Base-by-base conservation (phyloP, 2,113 vertebrate species). In the Tachysurus vachellii region DNA sequence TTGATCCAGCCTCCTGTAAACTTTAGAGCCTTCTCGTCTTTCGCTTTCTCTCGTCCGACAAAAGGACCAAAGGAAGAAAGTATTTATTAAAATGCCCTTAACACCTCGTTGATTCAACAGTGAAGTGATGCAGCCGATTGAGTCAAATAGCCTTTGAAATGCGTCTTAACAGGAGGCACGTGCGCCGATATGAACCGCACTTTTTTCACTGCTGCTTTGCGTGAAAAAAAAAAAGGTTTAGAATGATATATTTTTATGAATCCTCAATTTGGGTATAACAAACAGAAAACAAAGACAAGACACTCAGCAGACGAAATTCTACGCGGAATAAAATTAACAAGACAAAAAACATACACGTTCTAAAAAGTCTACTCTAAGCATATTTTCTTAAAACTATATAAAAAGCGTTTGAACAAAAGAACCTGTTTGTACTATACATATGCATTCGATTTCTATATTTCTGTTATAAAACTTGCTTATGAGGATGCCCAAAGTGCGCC, bases 11-110 rank as follows among this genome's bases (percentile, higher is more conserved):
- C 87, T 93, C 90, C 91, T 93, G 94, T 92, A 91, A 94, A 94
- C 93, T 94, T 94, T 93, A 86, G 91, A 94, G 92, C 93, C 91
- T 92, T 28, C 84, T 59, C 44, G 93, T 94, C 92, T 94, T 93
- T 93, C 93, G 93, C 89, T 84, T 92, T 89, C 85, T 88, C 80
- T 84, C 88, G 44, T 89, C 83, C 86, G 82, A 87, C 85, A 85
- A 88, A 90, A 75, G 86, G 90, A 93, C 86, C 90, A 88, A 86
- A 88, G 77, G 86, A 71, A 81, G 54, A 59, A 14, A 53, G 68
- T 54, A 23, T 83, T 75, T 61, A 62, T 61, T 77, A 75, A 81
- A 79, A 47, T 81, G 81, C 53, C 62, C 36, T 89, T 86, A 47
- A 62, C 66, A 76, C 50, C 26, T 85, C 57, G 23, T 47, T 88